Evolutionary conservation across 2,888 invertebrate species (phyloP).

Genomic region (Acanthococcus lagerstroemiae): DNA sequence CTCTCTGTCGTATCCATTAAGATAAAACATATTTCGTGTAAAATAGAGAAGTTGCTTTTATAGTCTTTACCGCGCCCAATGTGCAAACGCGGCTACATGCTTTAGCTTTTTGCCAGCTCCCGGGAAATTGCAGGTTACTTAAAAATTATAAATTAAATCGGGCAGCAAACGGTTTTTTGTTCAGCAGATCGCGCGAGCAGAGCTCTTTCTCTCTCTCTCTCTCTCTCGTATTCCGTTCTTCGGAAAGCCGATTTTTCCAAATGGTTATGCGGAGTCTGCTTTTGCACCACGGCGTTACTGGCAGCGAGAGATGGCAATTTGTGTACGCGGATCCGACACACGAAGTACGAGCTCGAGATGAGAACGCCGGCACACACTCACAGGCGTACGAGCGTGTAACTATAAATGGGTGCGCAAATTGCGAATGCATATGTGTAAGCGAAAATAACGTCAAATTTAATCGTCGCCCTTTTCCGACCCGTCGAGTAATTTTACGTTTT

Average conservation of each 20-base stretch:
- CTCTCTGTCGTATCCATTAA: slow-evolving; percentile 26
- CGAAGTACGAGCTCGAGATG: background rate
- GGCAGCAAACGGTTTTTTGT: slow-evolving; percentile 7
- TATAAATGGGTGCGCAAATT: no score
- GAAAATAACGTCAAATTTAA: no score
- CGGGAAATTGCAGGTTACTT: slow-evolving; percentile 21
- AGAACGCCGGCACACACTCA: no score
- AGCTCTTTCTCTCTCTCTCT: no score
- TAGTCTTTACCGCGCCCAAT: slow-evolving; percentile 17
- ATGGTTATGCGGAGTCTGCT: background rate
- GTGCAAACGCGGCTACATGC: slow-evolving; percentile 24
- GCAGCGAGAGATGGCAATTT: no score
- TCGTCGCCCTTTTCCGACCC: no score
- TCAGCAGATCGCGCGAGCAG: background rate
- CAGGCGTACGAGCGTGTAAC: no score
- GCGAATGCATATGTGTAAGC: no score
- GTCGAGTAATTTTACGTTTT: background rate
- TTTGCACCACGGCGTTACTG: background rate
- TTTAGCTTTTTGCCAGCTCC: slow-evolving; percentile 27
- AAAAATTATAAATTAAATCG: slow-evolving; percentile 27
- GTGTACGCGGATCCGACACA: background rate
- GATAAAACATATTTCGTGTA: slow-evolving; percentile 31
- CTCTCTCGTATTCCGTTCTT: background rate
- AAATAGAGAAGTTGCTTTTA: slow-evolving; percentile 28
- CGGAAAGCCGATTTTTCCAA: background rate